Percentiles rank a stretch among this genome's conserved stretches.
phyloP scores from a whole-genome alignment of 2,797 vertebrate species.

The Eulemur mongoz region DNA sequence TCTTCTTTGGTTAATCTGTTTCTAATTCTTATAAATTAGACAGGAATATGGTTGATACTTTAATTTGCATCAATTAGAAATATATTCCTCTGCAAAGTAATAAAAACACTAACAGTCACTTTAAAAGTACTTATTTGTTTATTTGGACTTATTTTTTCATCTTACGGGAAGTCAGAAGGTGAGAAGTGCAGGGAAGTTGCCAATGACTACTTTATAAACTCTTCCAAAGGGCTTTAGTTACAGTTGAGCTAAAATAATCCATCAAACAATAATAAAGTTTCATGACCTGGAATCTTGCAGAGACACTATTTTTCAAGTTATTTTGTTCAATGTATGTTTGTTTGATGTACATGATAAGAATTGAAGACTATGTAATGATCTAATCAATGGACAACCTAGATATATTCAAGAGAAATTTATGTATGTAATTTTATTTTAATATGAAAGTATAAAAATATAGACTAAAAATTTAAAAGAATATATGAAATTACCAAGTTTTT shows the following conservation, averaged over 20 bases:
- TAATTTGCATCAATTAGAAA: background rate
- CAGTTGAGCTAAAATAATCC: background rate
- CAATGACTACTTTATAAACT: background rate
- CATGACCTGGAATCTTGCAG: background rate
- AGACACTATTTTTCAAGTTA: background rate
- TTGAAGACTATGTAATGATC: background rate
- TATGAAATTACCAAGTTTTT: background rate
- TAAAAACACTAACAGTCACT: background rate
- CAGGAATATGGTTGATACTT: background rate
- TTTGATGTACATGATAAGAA: background rate
- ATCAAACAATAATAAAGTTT: background rate
- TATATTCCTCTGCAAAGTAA: background rate
- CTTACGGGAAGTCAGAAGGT: background rate
- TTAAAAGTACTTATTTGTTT: background rate
- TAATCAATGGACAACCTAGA: background rate
- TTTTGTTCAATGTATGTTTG: background rate
- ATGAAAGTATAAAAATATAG: background rate
- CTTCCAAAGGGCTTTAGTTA: background rate
- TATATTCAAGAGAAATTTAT: background rate
- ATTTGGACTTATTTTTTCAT: constrained; percentile 16
- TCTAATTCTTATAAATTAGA: background rate
- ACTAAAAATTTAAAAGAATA: background rate
- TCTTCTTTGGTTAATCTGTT: background rate
- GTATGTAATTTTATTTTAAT: background rate
- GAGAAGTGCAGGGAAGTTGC: background rate